Conservation (phyloP, 2,797 vertebrate species). For the Poecile montanus region DNA sequence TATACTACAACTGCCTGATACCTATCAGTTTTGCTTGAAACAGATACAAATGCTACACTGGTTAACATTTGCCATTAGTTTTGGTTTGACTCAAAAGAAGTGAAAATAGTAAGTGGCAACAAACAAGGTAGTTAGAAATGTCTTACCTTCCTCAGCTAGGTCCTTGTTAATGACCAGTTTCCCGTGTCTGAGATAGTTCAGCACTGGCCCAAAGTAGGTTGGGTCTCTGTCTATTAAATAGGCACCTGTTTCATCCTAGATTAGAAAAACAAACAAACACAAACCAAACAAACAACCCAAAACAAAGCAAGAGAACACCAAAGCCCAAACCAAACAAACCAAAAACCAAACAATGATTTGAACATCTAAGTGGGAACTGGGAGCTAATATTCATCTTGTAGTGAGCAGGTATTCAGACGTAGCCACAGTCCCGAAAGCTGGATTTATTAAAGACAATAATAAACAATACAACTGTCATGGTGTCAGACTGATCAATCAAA, state of each 20-base stretch:
- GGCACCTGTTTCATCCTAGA: conserved; percentile 96
- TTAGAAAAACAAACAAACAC: background rate
- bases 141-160: conserved; percentile 96
- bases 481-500: background rate
- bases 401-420: background rate
- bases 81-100: background rate
- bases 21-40: background rate
- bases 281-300: background rate
- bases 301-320: background rate
- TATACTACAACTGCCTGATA: background rate
- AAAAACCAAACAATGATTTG: background rate
- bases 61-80: background rate
- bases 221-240: conserved; percentile 99
- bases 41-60: background rate
- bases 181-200: conserved; percentile 97
- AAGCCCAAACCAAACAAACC: background rate
- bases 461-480: background rate
- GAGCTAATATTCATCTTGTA: background rate
- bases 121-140: background rate
- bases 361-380: background rate
- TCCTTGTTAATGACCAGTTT: conserved; percentile 98
- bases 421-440: background rate
- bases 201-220: conserved; percentile 95
- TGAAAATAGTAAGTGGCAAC: background rate
- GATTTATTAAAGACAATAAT: background rate